Evolutionary conservation across 2,888 invertebrate species (phyloP), one percentile per base, ranked within the genome.

Genomic region (Lycaena phlaeas): DNA sequence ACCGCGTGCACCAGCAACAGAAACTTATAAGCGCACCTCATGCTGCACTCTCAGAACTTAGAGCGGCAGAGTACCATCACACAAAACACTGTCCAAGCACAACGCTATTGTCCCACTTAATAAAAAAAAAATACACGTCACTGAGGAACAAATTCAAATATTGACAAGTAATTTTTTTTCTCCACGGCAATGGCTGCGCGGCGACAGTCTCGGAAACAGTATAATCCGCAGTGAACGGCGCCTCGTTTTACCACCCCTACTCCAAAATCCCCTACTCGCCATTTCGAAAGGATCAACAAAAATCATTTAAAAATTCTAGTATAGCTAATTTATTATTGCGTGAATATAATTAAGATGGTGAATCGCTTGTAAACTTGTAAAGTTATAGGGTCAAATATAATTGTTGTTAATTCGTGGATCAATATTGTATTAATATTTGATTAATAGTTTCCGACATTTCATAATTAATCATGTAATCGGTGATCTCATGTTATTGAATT

Each of bases 181-280:
- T 53, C 53, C 61, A 61, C 57, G 63, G 57, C 61, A 55, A 56
- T 63, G 66, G 63, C 66, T n/a, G 57, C 71, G 62, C 74, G 64
- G 55, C 70, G 64, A 61, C 64, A 61, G 72, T 62, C 64, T 55
- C 53, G 49, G 54, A 62, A 60, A 60, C 61, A 78, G 68, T 84
- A 76, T 58, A 65, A 68, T 65, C 67, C 49, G 64, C 65, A 61
- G 63, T 64, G 61, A 55, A 49, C 58, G 68, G 59, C 68, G 61
- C 64, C 64, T 58, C 56, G 73, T 84, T 84, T 82, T 81, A 82
- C 79, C 77, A 70, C 76, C 78, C 82, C 84, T 81, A 71, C 82
- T 76, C 70, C 62, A 53, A 39, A 51, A 58, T 57, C 73, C 77
- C 76, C 76, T 72, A 64, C 78, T 74, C 55, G 56, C 47, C 50